Conservation (phyloP, 1,140 invertebrate genomes). For the Lamellibrachia luymesi region DNA sequence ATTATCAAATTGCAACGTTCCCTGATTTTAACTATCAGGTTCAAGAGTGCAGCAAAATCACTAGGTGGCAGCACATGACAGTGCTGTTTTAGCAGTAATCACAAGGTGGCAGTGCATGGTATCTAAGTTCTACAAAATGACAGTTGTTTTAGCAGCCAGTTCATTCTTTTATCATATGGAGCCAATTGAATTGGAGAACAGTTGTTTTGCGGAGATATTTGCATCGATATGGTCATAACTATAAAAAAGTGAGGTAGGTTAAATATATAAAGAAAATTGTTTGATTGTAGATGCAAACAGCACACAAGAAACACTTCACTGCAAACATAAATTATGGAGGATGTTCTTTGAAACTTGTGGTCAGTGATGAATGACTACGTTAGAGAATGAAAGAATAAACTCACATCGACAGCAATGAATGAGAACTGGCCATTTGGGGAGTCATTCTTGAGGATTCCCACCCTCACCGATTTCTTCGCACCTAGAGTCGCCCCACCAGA, state of each 20-base stretch:
- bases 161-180: no score
- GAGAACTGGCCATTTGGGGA: conserved; percentile 51
- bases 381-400: conserved; percentile 9
- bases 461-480: conserved; percentile 33
- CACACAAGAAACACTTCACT: neutral
- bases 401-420: conserved; percentile 43
- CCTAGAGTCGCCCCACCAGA: conserved; percentile 44
- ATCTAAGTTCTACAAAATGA: neutral
- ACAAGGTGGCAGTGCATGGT: no score
- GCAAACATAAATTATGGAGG: neutral
- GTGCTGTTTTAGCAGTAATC: no score
- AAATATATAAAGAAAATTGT: neutral
- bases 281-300: neutral
- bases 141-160: no score
- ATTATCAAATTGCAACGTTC: no score
- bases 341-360: neutral
- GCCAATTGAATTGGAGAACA: no score
- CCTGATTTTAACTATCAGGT: no score
- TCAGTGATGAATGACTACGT: no score
- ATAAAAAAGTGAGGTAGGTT: neutral
- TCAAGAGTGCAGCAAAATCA: no score
- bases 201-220: neutral
- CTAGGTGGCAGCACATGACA: no score
- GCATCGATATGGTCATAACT: neutral
- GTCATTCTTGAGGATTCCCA: conserved; percentile 54